Percentiles rank a stretch among this genome's conserved stretches.
Conservation (phyloP, 37 sponge, comb jelly and placozoan species). For the Aplysina aerophoba region DNA sequence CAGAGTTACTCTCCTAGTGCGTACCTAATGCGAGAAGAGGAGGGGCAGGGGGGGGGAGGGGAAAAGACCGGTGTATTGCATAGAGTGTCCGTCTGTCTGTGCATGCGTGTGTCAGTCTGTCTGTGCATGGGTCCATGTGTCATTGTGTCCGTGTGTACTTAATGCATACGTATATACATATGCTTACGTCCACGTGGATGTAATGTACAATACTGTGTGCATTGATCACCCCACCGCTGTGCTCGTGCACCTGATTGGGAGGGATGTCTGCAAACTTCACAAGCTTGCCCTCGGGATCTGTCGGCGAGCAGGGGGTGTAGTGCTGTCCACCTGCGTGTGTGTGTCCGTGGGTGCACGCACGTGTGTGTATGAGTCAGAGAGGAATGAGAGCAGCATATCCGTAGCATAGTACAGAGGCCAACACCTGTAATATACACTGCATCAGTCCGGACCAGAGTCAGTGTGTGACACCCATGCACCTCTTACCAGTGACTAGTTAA, state of each 20-base stretch:
- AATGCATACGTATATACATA: background rate
- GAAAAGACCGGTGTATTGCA: background rate
- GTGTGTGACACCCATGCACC: too few species aligned
- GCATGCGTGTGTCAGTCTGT: background rate
- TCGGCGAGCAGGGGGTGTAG: slow-evolving; percentile 29
- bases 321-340: slow-evolving; percentile 20
- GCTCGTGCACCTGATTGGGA: slow-evolving; percentile 40
- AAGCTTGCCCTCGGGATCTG: slow-evolving; percentile 21
- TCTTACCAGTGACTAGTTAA: too few species aligned
- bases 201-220: background rate
- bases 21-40: background rate
- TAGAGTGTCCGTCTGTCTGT: background rate
- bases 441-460: too few species aligned
- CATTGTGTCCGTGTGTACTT: background rate
- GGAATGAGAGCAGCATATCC: too few species aligned
- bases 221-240: background rate
- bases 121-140: background rate
- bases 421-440: too few species aligned
- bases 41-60: background rate
- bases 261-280: slow-evolving; percentile 37
- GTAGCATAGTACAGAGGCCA: too few species aligned
- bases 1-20: slow-evolving; percentile 32
- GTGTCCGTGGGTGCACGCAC: too few species aligned
- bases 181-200: background rate
- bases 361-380: too few species aligned